Conservation (phyloP, 2,797 vertebrate genomes). For the Meda fulgida region DNA sequence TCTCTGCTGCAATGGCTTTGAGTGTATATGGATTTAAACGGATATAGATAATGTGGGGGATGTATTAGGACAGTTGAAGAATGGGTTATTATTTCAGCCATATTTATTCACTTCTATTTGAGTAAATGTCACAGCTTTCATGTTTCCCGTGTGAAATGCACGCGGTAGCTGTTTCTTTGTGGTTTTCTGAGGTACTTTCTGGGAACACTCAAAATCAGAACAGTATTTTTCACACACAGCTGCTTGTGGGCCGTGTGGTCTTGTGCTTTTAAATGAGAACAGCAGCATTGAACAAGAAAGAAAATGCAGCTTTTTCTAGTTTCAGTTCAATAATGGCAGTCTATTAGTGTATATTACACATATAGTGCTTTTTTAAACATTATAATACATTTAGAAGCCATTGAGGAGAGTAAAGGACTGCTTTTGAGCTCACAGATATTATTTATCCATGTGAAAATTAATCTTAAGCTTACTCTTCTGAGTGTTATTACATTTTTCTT, state of each 20-base stretch:
- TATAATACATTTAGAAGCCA: neutral
- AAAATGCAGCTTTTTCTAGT: neutral
- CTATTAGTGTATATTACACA: neutral
- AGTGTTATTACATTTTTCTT: neutral
- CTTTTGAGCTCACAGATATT: conserved; percentile 38
- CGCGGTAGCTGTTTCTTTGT: neutral
- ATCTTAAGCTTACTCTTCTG: neutral
- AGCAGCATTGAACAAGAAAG: neutral
- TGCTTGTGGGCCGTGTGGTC: neutral
- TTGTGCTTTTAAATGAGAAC: neutral
- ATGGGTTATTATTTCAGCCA: neutral
- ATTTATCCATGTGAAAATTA: conserved; percentile 29
- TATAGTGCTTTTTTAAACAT: neutral
- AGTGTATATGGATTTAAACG: neutral
- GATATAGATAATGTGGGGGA: neutral
- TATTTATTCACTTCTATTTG: neutral
- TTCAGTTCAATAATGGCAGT: neutral
- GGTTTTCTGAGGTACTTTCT: neutral
- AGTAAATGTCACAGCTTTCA: neutral
- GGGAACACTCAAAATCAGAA: neutral
- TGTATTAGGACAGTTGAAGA: neutral
- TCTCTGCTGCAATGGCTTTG: too few species aligned
- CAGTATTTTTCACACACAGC: neutral
- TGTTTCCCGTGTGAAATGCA: neutral
- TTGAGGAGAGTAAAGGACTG: conserved; percentile 22